Evolutionary conservation across 1,140 invertebrate genomes (phyloP), one percentile per base, ranked within the genome.

Genomic region (Drosophila albomicans): DNA sequence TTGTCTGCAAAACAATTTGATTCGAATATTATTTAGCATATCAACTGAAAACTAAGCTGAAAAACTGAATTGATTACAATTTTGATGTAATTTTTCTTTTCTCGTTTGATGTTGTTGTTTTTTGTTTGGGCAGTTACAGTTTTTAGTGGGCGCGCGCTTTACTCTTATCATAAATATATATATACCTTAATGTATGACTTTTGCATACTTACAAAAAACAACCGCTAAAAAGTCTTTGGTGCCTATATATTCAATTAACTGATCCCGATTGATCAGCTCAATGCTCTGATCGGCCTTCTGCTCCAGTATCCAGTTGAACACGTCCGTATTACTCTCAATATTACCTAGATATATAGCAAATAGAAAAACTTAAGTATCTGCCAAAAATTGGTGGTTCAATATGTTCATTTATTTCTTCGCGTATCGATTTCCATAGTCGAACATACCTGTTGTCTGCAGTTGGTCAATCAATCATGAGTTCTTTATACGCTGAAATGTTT

Each of bases 251-350:
- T 97, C 96, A 86, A 95, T 95, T 5, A 99, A 93, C 85, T 95
- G 95, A 57, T 98, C 96, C 80, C 98, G 94, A 87, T 97, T 95
- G 63, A 99, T 97, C 87, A 98, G 96, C 93, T 98, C 97, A 75
- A 99, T 98, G 91, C 97, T 98, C 91, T 97, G 96, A 92, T 98
- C 98, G 92, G 97, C 97, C 92, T 98, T 98, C 93, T 98, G 97
- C 91, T 96, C 96, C 52, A 97, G 94, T 94, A 98, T 97, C 97
- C 97, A 99, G 64, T 97, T 95, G 61, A 98, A 94, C 10, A 98
- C 97, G 91, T 97, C 95, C 48, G 94, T 94, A 92, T 98, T 97
- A 87, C 97, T 97, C 72, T 96, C 93, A 72, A 98, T 94, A 94
- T 97, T 96, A 85, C 97, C 98, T 98, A 93, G 88, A 20, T 49